Conservation (phyloP, 2,888 invertebrate species). For the Eupithecia insigniata region DNA sequence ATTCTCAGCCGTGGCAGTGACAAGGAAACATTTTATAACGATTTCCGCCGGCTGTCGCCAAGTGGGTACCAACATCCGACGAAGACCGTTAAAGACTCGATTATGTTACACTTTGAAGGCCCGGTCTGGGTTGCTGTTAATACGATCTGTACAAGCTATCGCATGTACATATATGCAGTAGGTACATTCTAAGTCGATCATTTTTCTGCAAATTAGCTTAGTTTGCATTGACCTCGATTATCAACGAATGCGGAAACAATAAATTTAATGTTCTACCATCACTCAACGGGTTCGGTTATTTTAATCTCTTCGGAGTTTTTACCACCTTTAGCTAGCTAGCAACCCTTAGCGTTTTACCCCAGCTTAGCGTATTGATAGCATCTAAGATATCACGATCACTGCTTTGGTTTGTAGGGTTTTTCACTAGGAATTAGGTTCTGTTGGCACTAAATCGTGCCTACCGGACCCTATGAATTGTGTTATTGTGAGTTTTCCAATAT, state of each 20-base stretch:
- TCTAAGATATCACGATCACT: conserved; percentile 2
- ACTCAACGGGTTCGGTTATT: too few relatives aligned
- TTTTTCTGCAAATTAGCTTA: too few relatives aligned
- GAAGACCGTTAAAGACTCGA: conserved; percentile 19
- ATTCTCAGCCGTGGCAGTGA: conserved; percentile 18
- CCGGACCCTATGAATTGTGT: neutral
- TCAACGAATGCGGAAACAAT: too few relatives aligned
- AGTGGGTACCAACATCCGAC: conserved; percentile 12
- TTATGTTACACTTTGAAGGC: conserved; percentile 28
- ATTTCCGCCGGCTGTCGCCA: conserved; percentile 20
- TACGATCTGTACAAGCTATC: too few relatives aligned
- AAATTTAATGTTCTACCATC: too few relatives aligned
- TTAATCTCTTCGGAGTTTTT: too few relatives aligned
- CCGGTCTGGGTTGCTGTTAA: conserved; percentile 16
- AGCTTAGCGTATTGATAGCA: too few relatives aligned
- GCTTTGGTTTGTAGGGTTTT: neutral
- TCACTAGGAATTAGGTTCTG: neutral
- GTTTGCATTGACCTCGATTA: too few relatives aligned
- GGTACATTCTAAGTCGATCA: too few relatives aligned
- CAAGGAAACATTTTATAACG: conserved; percentile 31
- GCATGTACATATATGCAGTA: too few relatives aligned
- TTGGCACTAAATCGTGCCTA: neutral
- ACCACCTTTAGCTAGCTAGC: too few relatives aligned
- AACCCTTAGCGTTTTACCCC: too few relatives aligned
- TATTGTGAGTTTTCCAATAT: neutral